Base-by-base conservation (phyloP, 2,113 vertebrate species). In the Toxotes chatareus region DNA sequence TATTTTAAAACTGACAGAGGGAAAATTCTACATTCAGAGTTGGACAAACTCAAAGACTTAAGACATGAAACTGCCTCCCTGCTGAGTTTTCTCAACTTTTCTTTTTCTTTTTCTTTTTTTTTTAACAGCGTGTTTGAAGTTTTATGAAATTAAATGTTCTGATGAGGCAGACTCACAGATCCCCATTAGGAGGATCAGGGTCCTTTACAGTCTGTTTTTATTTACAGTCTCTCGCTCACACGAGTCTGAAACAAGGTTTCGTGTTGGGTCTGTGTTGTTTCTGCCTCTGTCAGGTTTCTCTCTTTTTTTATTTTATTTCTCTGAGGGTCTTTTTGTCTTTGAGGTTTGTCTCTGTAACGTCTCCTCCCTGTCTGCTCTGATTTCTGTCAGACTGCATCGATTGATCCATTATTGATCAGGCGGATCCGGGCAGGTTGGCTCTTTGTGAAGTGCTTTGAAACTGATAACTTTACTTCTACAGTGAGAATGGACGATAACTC, bases 371-470 rank as follows among this genome's bases (percentile, higher is more conserved):
- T 56, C 36, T 47, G 38, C 49, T 57, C 36, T 44, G 51, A 21
- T 49, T 51, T 60, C 61, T 60, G 16, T 57, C n/a, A 14, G 53
- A 7, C 57, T 44, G n/a, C 3, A 27, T 51, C 12, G 2, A 56
- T n/a, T 62, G 17, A 64, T 56, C 47, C 4, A 69, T 76, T 47
- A 56, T 82, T 69, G 59, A 71, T 62, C 36, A 23, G 34, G 36
- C 67, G 62, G 59, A 46, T 21, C 23, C 17, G 7, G 23, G 34
- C 32, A n/a, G 46, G 56, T 6, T 17, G 21, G 4, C 10, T 66
- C 12, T 56, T 12, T 23, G 4, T 16, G n/a, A 62, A 61, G 7
- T 17, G 42, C 47, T 49, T 49, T 49, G 47, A 49, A 16, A 16
- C 47, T 7, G 47, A 56, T 34, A n/a, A 42, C 40, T 70, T 63